A percentile compares a stretch with the other conserved stretches of the same genome.
Conservation (phyloP, 35 echinoderm and acorn worm genomes). For the Chiridota heheva region DNA sequence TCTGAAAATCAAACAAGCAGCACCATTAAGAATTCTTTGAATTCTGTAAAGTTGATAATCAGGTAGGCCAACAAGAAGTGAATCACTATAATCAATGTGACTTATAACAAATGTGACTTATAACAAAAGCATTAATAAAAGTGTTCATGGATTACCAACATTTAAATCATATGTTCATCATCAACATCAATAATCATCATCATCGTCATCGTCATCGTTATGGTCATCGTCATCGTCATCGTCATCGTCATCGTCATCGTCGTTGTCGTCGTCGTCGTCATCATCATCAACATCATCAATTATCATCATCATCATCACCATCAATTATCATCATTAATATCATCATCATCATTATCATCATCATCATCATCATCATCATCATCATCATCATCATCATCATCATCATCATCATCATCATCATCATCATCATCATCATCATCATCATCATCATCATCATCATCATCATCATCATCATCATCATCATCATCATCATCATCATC, state of each 20-base stretch:
- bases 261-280: background rate
- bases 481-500: conserved; percentile 23
- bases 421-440: conserved; percentile 25
- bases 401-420: conserved; percentile 30
- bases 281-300: no score
- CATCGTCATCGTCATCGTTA: no score
- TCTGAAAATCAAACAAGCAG: no score
- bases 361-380: conserved; percentile 21
- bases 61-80: no score
- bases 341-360: conserved; percentile 22
- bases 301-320: conserved; percentile 21
- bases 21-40: no score
- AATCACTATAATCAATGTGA: no score
- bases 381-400: conserved; percentile 30
- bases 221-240: background rate
- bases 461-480: conserved; percentile 5
- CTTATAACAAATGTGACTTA: no score
- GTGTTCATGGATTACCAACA: background rate
- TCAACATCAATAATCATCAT: background rate
- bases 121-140: no score
- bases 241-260: conserved; percentile 6
- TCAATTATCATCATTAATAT: no score
- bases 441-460: conserved; percentile 7
- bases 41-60: no score
- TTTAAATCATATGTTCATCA: background rate